These are phyloP conservation scores for Trachemys scripta DNA, from an alignment of 2,113 vertebrate species.

Conservation along the genomic window DNA sequence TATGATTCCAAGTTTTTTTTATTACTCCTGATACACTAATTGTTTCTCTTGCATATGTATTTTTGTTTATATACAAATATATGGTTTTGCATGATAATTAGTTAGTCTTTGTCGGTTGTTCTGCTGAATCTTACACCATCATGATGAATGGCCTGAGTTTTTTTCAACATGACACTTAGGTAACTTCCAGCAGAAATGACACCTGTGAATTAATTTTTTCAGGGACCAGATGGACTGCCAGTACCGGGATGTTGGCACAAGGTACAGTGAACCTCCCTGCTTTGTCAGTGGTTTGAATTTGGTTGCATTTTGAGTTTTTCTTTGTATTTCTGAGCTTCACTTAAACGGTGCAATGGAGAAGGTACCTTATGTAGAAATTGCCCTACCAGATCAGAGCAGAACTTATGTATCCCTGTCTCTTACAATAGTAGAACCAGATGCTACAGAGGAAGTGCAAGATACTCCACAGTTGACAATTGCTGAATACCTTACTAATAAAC, in stretches of 20 bases:
- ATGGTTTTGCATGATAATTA: slow-evolving; percentile 22
- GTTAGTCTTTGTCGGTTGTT: background rate
- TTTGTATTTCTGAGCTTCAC: background rate
- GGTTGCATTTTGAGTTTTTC: background rate
- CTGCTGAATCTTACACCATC: background rate
- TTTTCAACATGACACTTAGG: background rate
- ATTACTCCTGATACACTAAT: background rate
- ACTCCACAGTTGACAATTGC: background rate
- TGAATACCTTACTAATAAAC: background rate
- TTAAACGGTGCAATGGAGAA: background rate
- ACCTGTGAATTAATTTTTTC: slow-evolving; percentile 49
- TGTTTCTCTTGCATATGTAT: background rate
- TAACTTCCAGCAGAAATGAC: background rate
- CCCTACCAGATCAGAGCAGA: background rate
- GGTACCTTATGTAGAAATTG: fast-evolving
- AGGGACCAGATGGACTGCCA: slow-evolving; percentile 94
- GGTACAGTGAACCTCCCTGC: slow-evolving; percentile 77
- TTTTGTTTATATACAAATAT: background rate
- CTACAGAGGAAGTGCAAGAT: background rate
- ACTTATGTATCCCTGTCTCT: background rate
- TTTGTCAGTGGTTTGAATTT: background rate
- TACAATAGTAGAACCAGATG: background rate
- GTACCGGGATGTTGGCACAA: slow-evolving; percentile 98
- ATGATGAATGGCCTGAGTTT: background rate
- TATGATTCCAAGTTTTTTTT: background rate